Percentiles rank a stretch among this genome's conserved stretches.
phyloP scores from a whole-genome alignment of 2,113 vertebrate genomes.

The Marmota flaviventris region DNA sequence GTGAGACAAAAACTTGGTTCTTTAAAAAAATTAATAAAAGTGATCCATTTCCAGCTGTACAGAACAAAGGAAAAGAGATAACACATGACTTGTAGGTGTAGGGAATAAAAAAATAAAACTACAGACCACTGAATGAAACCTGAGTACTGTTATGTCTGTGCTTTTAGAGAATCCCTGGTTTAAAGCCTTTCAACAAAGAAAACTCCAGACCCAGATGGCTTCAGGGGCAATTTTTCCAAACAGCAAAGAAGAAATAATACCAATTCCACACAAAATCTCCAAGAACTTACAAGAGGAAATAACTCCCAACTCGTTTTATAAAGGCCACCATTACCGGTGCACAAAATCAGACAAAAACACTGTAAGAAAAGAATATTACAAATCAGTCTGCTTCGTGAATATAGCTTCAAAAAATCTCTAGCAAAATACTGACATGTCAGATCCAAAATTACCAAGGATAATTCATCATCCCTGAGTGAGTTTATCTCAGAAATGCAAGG shows the following conservation, averaged over 20 bases:
- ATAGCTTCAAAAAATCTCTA: not conserved
- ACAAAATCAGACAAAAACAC: not conserved
- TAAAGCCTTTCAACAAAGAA: not conserved
- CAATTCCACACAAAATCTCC: not conserved
- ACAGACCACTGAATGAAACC: not conserved
- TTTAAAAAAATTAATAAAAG: not conserved
- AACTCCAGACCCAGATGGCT: not conserved
- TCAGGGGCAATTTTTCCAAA: not conserved
- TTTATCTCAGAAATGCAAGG: not conserved
- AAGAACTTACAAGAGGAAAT: not conserved
- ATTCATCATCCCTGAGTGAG: not conserved
- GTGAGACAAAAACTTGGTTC: not conserved
- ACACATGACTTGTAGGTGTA: not conserved
- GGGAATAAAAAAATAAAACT: not conserved
- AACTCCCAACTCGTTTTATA: not conserved
- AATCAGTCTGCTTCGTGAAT: not conserved
- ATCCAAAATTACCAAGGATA: not conserved
- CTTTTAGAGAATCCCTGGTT: not conserved
- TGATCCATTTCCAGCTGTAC: not conserved
- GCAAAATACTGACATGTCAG: not conserved
- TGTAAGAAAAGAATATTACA: not conserved
- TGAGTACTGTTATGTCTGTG: not conserved
- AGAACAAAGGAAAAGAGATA: not conserved
- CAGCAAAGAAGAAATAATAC: not conserved
- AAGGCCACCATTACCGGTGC: not conserved